Evolutionary conservation across 2,113 vertebrate genomes (phyloP).

Genomic region (Boleophthalmus pectinirostris): DNA sequence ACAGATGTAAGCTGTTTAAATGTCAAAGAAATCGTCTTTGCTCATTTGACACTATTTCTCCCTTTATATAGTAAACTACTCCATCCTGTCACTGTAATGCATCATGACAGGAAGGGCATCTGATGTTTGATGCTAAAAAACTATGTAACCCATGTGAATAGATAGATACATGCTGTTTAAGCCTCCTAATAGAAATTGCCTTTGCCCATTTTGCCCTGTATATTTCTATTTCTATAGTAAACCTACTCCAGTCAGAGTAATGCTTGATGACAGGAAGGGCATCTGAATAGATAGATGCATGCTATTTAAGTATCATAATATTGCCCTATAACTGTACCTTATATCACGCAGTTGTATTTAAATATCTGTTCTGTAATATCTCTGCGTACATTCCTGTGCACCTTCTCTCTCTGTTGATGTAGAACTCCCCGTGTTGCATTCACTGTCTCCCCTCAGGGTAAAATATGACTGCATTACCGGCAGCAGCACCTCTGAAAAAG

Average conservation of each 20-base stretch:
- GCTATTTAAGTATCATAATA: not conserved
- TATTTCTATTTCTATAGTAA: too few relatives aligned
- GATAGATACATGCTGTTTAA: not conserved
- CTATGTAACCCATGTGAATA: too few relatives aligned
- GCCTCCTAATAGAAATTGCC: not conserved
- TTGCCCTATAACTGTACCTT: not conserved
- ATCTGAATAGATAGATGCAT: not conserved
- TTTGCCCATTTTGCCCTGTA: not conserved
- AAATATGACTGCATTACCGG: conserved; percentile 37
- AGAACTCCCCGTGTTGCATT: conserved; percentile 29
- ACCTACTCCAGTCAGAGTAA: too few relatives aligned
- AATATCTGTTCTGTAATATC: conserved; percentile 23
- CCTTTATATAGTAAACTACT: too few relatives aligned
- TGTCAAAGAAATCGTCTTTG: too few relatives aligned
- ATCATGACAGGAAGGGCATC: too few relatives aligned
- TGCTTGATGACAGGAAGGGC: too few relatives aligned
- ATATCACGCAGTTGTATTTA: not conserved
- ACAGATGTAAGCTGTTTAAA: too few relatives aligned
- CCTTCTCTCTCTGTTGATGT: conserved; percentile 2
- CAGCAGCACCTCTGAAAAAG: conserved; percentile 27
- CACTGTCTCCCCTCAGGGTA: conserved; percentile 12
- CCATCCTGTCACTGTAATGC: too few relatives aligned
- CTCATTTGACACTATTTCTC: too few relatives aligned
- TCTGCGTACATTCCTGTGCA: conserved; percentile 19
- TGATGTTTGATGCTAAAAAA: too few relatives aligned